These are phyloP conservation scores for Agelastica alni DNA, from an alignment of 2,888 invertebrate genomes.

Conservation along the genomic window DNA sequence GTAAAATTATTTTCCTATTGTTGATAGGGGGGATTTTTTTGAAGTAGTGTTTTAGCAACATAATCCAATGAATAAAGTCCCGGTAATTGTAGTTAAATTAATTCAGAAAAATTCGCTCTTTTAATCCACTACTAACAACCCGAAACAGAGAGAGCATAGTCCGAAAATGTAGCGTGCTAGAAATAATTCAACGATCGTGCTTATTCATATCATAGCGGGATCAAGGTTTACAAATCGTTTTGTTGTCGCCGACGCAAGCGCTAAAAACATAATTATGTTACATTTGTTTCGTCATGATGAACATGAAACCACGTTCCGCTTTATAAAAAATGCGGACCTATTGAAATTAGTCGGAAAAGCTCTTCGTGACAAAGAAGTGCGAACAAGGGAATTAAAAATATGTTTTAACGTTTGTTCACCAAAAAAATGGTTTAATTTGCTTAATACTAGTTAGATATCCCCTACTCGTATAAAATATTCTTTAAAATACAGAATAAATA, in stretches of 20 bases:
- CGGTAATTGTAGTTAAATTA: too few species aligned
- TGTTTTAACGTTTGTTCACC: too few species aligned
- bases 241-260: slow-evolving; percentile 30
- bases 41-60: too few species aligned
- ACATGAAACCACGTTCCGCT: slow-evolving; percentile 30
- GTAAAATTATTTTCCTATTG: too few species aligned
- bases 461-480: too few species aligned
- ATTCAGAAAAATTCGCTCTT: neutral
- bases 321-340: neutral
- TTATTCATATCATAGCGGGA: slow-evolving; percentile 30
- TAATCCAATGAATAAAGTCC: too few species aligned
- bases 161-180: slow-evolving; percentile 21
- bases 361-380: neutral
- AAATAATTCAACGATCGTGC: slow-evolving; percentile 29
- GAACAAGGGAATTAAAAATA: neutral
- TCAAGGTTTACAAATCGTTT: slow-evolving; percentile 36
- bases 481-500: too few species aligned
- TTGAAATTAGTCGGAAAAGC: neutral
- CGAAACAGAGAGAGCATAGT: neutral
- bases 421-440: too few species aligned
- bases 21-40: too few species aligned
- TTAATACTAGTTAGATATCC: too few species aligned
- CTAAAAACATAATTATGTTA: slow-evolving; percentile 33
- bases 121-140: slow-evolving; percentile 1
- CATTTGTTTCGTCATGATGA: slow-evolving; percentile 30